Evolutionary conservation across 2,888 invertebrate species (phyloP), one percentile per base, ranked within the genome.

Genomic region (Sturmia bella): DNA sequence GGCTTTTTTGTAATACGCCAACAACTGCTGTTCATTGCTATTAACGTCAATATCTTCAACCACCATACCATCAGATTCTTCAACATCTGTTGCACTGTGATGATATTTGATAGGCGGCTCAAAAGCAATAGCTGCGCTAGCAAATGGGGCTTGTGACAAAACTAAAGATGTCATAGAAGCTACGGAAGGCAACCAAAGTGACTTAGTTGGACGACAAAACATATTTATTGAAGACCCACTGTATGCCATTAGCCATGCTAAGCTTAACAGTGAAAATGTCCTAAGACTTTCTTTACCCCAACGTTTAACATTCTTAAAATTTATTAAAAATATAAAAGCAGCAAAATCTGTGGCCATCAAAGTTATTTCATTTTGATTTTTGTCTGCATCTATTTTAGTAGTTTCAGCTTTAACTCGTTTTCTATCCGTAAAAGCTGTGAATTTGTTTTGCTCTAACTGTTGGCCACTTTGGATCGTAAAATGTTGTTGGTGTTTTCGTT

Each of bases 1-100:
- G 24, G 87, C 87, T 12, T 86, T 85, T 24, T 87, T 86, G 70
- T 89, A 89, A 68, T 85, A 88, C 27, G 86, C 85, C 79, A 89
- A 84, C 73, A 89, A 83, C 79, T 86, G 86, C 19, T 84, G 77
- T 57, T 85, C 84, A 77, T 83, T 84, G 21, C 84, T 84, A 75
- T 84, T 82, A 50, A 81, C 66, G 63, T 81, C 78, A 12, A 64
- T 70, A 61, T 79, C 73, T 59, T 83, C 61, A 13, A 76, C 78
- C n/a, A 66, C 19, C 77, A 77, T 66, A 52, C 52, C 80, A 74
- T 79, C 80, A 19, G 78, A 79, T 52, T 61, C 69, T n/a, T 78
- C 77, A 17, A 79, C 69, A 45, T 84, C 84, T n/a, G 45, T 63
- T 17, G 50, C 63, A 43, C 76, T 57, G 19, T 70, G 75, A 61